These are phyloP conservation scores for Notiomystis cincta DNA, from an alignment of 2,113 vertebrate species.

Conservation along the genomic window DNA sequence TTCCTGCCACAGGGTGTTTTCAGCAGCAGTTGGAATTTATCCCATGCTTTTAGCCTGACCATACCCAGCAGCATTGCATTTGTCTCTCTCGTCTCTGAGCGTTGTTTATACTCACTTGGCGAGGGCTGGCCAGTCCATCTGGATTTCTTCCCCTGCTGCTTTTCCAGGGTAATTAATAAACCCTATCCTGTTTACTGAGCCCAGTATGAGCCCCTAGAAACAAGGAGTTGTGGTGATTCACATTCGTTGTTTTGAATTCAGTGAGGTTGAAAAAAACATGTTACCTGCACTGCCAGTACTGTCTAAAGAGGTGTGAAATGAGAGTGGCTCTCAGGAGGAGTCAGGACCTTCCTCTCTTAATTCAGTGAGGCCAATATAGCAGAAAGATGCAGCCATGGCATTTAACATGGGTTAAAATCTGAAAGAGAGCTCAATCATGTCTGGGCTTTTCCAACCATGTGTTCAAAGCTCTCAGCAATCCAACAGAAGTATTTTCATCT, in stretches of 20 bases:
- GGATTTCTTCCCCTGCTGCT: background rate
- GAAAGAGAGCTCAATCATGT: background rate
- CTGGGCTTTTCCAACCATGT: background rate
- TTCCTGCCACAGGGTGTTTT: background rate
- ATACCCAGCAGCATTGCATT: background rate
- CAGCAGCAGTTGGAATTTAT: background rate
- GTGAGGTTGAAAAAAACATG: no score
- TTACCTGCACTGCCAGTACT: background rate
- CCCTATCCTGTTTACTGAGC: background rate
- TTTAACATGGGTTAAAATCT: background rate
- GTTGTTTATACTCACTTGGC: conserved; percentile 8
- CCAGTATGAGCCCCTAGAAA: background rate
- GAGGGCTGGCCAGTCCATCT: background rate
- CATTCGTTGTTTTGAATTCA: background rate
- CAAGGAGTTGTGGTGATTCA: background rate
- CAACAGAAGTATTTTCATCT: background rate
- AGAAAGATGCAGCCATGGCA: background rate
- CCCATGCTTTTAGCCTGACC: background rate
- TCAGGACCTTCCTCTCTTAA: background rate
- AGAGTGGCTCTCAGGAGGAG: background rate
- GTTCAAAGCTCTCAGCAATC: background rate
- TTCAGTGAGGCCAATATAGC: background rate
- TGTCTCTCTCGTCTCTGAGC: background rate
- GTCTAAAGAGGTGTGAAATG: background rate
- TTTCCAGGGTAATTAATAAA: background rate